Conservation (phyloP, 2,888 invertebrate species). For the Diarsia dahlii region DNA sequence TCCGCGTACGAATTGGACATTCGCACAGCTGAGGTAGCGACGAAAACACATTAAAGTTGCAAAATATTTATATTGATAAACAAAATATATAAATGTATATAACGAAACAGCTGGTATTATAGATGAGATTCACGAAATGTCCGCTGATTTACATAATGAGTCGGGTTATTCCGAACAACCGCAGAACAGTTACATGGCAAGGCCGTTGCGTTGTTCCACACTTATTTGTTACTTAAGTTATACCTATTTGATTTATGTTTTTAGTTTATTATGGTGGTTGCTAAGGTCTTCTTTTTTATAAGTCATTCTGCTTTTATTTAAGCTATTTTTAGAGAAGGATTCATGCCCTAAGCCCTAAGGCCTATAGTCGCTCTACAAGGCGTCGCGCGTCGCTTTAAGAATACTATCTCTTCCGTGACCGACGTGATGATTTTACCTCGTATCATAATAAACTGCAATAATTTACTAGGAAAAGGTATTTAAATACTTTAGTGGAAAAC, state of each 20-base stretch:
- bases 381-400: neutral
- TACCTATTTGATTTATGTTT: slow-evolving; percentile 54
- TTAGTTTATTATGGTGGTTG: slow-evolving; percentile 57
- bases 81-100: slow-evolving; percentile 60
- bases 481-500: neutral
- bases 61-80: slow-evolving; percentile 70
- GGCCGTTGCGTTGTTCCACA: slow-evolving; percentile 71
- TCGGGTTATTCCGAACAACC: slow-evolving; percentile 75
- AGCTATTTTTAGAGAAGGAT: slow-evolving; percentile 34
- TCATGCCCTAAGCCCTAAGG: neutral
- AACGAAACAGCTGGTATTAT: slow-evolving; percentile 72
- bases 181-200: slow-evolving; percentile 81
- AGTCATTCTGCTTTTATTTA: slow-evolving; percentile 18
- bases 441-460: neutral
- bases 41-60: slow-evolving; percentile 59
- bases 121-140: slow-evolving; percentile 70
- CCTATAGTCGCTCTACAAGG: neutral
- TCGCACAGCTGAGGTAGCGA: slow-evolving; percentile 39
- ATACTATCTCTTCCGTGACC: neutral
- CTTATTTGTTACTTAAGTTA: slow-evolving; percentile 58
- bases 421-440: neutral
- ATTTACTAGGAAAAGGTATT: neutral
- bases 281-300: slow-evolving; percentile 51
- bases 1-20: slow-evolving; percentile 63
- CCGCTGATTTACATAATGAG: slow-evolving; percentile 74